Evolutionary conservation across 2,113 vertebrate genomes (phyloP).

Genomic region (Ailurus styani): DNA sequence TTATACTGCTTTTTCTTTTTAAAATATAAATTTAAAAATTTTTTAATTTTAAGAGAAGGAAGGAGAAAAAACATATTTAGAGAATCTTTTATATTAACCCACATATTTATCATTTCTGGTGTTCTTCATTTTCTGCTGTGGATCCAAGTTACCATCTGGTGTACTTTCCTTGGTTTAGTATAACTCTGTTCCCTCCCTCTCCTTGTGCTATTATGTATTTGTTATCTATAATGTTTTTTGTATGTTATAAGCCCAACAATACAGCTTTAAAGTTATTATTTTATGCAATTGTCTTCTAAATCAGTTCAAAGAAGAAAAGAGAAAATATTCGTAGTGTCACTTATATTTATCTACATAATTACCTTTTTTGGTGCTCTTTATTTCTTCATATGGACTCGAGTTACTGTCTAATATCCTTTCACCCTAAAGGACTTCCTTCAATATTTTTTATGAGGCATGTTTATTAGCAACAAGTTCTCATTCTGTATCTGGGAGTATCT

Average conservation of each 20-base stretch:
- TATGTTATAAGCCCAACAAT: not conserved
- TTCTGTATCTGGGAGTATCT: not conserved
- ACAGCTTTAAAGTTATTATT: not conserved
- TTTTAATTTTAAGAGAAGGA: not conserved
- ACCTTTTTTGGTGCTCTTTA: not conserved
- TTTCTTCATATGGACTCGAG: not conserved
- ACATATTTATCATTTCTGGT: not conserved
- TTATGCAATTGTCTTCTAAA: not conserved
- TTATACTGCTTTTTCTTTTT: not conserved
- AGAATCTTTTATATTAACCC: not conserved
- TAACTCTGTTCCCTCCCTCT: not conserved
- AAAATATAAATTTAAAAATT: too few relatives aligned
- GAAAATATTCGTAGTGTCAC: not conserved
- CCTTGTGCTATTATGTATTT: not conserved
- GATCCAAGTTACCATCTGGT: not conserved
- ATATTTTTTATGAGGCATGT: not conserved
- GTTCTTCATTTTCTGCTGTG: not conserved
- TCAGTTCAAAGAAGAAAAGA: not conserved
- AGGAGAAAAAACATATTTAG: not conserved
- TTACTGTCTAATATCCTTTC: not conserved
- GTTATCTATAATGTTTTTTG: not conserved
- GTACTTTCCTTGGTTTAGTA: not conserved
- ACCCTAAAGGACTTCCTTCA: not conserved
- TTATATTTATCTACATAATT: not conserved
- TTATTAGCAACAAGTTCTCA: not conserved